Conservation (phyloP, 2,888 invertebrate genomes). For the Lycocerus yunnanus region DNA sequence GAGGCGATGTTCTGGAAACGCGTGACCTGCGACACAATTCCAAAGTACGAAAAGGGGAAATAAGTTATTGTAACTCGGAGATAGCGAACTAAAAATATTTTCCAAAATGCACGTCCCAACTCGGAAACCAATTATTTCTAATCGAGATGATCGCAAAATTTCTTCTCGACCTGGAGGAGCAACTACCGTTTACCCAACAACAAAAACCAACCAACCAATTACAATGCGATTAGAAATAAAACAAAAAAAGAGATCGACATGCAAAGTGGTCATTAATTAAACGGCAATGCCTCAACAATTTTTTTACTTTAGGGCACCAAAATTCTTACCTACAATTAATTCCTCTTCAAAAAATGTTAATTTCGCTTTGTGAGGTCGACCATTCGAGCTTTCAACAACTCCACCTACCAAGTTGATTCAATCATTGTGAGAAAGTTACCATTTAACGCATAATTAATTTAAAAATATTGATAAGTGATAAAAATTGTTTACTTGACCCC, state of each 20-base stretch:
- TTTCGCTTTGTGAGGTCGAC: background rate
- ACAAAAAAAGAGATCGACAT: slow-evolving; percentile 20
- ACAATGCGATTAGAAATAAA: slow-evolving; percentile 12
- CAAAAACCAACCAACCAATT: slow-evolving; percentile 3
- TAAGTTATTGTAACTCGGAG: background rate
- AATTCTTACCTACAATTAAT: background rate
- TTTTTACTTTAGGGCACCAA: background rate
- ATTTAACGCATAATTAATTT: background rate
- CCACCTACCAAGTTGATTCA: background rate
- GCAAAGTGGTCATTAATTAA: slow-evolving; percentile 25
- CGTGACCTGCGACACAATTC: slow-evolving; percentile 29
- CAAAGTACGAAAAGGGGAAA: background rate
- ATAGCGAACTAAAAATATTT: background rate
- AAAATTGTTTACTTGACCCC: background rate
- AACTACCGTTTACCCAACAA: background rate
- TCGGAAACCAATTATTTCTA: background rate
- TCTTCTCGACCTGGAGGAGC: background rate
- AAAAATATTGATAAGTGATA: background rate
- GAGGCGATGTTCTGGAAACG: slow-evolving; percentile 30
- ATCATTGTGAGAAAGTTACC: background rate
- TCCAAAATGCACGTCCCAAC: background rate
- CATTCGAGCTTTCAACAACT: background rate
- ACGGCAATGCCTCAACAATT: background rate
- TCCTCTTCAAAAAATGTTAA: background rate
- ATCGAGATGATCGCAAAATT: background rate